Percentiles rank a stretch among this genome's conserved stretches.
Conservation (phyloP, 1,140 invertebrate species). For the Epicauta chinensis region DNA sequence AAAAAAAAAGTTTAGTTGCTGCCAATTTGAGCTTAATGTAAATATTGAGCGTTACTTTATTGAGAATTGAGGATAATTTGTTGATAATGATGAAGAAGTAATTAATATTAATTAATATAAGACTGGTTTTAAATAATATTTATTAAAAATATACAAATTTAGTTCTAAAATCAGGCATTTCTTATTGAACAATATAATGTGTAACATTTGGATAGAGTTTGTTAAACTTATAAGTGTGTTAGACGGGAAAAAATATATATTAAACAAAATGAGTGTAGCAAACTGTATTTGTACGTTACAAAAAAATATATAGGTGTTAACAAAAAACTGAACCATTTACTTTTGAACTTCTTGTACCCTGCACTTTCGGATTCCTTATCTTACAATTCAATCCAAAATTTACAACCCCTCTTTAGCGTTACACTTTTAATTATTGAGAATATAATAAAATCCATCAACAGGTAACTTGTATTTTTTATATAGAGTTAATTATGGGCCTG, state of each 20-base stretch:
- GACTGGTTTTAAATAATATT: constrained; percentile 18
- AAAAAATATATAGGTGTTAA: constrained; percentile 31
- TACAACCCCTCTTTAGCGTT: too few relatives aligned
- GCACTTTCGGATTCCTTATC: too few relatives aligned
- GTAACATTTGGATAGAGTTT: constrained; percentile 21
- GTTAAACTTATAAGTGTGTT: constrained; percentile 17
- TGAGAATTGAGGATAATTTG: neutral
- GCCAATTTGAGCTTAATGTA: constrained; percentile 15
- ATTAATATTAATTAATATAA: constrained; percentile 15
- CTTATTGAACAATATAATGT: constrained; percentile 1
- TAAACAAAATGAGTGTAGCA: constrained; percentile 18
- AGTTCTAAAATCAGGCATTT: constrained; percentile 18
- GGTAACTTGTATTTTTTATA: too few relatives aligned
- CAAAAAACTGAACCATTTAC: neutral
- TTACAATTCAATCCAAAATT: too few relatives aligned
- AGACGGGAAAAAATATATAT: too few relatives aligned
- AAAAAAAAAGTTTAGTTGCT: constrained; percentile 8
- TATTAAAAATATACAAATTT: constrained; percentile 7
- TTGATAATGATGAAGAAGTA: neutral
- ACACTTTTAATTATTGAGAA: too few relatives aligned
- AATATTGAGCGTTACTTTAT: constrained; percentile 16
- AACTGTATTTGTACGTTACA: constrained; percentile 25
- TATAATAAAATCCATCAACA: too few relatives aligned
- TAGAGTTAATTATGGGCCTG: too few relatives aligned
- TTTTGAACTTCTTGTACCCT: too few relatives aligned